Conservation (phyloP, 2,113 vertebrate genomes). For the Odontesthes bonariensis region DNA sequence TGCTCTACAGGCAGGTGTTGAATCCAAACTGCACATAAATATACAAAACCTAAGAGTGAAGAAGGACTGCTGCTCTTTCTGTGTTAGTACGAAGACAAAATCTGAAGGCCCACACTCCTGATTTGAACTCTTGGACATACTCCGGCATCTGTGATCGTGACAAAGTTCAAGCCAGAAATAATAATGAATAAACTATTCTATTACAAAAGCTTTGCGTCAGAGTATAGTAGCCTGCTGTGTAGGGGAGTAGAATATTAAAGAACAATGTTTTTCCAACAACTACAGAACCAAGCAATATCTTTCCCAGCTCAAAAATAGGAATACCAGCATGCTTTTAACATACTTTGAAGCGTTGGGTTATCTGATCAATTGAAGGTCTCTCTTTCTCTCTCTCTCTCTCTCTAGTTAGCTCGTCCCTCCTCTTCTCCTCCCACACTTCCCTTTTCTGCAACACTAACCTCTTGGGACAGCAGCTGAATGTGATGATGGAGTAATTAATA, state of each 20-base stretch:
- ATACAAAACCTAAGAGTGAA: constrained; percentile 21
- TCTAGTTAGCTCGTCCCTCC: constrained; percentile 1
- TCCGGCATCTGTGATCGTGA: constrained; percentile 26
- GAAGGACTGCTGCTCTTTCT: constrained; percentile 29
- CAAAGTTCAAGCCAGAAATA: constrained; percentile 15
- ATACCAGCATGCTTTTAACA: constrained; percentile 54
- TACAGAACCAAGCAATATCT: not conserved
- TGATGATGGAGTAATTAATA: constrained; percentile 65
- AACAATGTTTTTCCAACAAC: constrained; percentile 29
- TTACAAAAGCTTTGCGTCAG: constrained; percentile 36
- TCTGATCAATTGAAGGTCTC: constrained; percentile 50
- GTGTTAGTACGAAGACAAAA: constrained; percentile 20
- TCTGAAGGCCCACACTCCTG: not conserved
- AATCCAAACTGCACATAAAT: constrained; percentile 26
- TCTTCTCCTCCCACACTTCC: constrained; percentile 4
- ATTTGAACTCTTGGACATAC: constrained; percentile 30
- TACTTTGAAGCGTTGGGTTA: constrained; percentile 24
- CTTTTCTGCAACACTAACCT: constrained; percentile 49
- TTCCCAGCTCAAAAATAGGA: not conserved
- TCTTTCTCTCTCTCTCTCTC: constrained; percentile 24
- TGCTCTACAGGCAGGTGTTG: constrained; percentile 14
- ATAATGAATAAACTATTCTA: constrained; percentile 34
- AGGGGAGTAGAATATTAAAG: constrained; percentile 23
- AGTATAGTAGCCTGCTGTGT: not conserved
- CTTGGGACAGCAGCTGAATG: constrained; percentile 43